Base-by-base conservation (phyloP, 37 sponge, comb jelly and placozoan genomes). In the Oopsacas minuta region DNA sequence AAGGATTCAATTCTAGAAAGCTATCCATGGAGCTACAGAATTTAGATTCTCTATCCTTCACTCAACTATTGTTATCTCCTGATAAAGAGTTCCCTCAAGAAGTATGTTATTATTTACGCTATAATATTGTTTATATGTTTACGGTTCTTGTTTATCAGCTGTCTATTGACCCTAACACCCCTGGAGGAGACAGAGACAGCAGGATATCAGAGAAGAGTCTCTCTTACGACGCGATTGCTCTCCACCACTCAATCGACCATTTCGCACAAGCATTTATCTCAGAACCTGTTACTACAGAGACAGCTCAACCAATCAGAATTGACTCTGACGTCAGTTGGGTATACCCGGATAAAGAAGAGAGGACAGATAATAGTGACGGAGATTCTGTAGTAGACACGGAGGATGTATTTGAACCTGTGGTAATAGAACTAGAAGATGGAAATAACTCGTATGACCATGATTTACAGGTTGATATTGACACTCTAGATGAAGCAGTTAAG, bases 181-280 rank as follows among this genome's bases (percentile, higher is more conserved):
- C n/a, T 46, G 51, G 17, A 22, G 51, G 51, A 3, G 75, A 61
- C 75, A 61, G 75, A 61, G 75, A 61, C 28, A 61, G 75, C 75
- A 61, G 28, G 75, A 20, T 61, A 61, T 61, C 75, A 5, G 28
- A 61, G 75, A 61, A n/a, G 75, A 61, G 75, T 34, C 75, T 61
- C 30, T 61, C 75, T 12, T 32, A 12, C 22, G 75, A 61, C 75
- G 75, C 75, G 32, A 61, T 61, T 3, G 75, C 75, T 61, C 75
- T 61, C 7, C 75, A 61, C 75, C 28, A 61, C 75, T 61, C 75
- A 3, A 61, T 61, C 75, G 75, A 61, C 30, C 75, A 61, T 61
- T 61, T 61, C 75, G 28, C 75, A 3, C 75, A 61, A 12, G 75
- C 75, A 61, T 61, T 61, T 34, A 34, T 10, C 5, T 61, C 75